Evolutionary conservation across 2,888 invertebrate genomes (phyloP).

Genomic region (Phymatocera aterrima): DNA sequence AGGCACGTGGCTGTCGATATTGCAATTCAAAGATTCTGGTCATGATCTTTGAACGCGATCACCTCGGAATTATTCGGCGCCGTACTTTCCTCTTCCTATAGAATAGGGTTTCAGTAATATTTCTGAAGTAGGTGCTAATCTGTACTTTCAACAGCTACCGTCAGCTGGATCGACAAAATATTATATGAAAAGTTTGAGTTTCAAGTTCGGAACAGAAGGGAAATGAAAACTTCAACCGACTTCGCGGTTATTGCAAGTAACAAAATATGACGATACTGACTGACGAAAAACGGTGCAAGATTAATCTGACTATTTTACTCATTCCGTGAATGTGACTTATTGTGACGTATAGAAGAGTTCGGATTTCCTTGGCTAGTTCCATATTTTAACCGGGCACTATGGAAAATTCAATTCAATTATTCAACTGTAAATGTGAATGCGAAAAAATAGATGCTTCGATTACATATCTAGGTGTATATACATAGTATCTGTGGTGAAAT

Average conservation of each 20-base stretch:
- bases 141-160: not conserved
- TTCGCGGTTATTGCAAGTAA: not conserved
- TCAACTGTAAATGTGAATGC: too few species aligned
- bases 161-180: not conserved
- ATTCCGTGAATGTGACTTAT: too few species aligned
- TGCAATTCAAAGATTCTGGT: constrained; percentile 2
- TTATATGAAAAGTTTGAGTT: not conserved
- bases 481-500: not conserved
- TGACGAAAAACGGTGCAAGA: not conserved
- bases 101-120: not conserved
- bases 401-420: too few species aligned
- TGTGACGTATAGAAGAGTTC: too few species aligned
- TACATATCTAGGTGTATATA: too few species aligned
- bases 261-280: not conserved
- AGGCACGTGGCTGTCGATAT: constrained; percentile 2
- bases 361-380: too few species aligned
- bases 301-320: not conserved
- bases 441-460: too few species aligned
- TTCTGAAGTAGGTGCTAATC: not conserved
- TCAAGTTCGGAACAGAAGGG: not conserved
- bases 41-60: not conserved
- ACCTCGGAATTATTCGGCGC: not conserved
- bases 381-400: too few species aligned
- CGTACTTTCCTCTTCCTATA: not conserved
- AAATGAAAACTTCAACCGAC: not conserved